phyloP scores from a whole-genome alignment of 2,888 invertebrate genomes.

The Myopa testacea region DNA sequence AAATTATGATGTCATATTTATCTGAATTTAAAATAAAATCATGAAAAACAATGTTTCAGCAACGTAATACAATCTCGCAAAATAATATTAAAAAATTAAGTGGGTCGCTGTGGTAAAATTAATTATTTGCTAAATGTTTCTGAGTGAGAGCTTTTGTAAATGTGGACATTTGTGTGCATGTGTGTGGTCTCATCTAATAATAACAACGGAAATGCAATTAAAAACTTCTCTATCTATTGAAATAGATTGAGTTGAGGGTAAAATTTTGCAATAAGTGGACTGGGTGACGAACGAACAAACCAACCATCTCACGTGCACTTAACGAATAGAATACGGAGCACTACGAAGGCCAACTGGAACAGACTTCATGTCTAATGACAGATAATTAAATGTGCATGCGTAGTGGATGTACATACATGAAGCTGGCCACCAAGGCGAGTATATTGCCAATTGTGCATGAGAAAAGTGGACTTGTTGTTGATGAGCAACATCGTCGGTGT shows the following conservation, averaged over 20 bases:
- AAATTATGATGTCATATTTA: not conserved
- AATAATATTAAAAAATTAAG: not conserved
- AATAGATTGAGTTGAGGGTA: conserved; percentile 2
- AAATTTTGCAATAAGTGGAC: conserved; percentile 12
- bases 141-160: not conserved
- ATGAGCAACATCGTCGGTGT: not conserved
- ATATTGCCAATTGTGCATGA: conserved; percentile 17
- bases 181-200: conserved; percentile 17
- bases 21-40: not conserved
- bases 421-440: conserved; percentile 20
- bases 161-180: not conserved
- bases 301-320: conserved; percentile 13
- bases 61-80: not conserved
- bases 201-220: conserved; percentile 32
- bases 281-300: not conserved
- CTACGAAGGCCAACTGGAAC: conserved; percentile 29
- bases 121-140: conserved; percentile 14
- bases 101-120: not conserved
- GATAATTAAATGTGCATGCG: conserved; percentile 36
- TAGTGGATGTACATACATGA: conserved; percentile 10
- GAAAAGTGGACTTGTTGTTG: not conserved
- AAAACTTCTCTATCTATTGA: conserved; percentile 6
- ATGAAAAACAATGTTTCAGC: not conserved
- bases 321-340: not conserved
- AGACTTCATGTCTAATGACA: conserved; percentile 33